Conservation (phyloP, 2,113 vertebrate genomes). For the Python bivittatus region DNA sequence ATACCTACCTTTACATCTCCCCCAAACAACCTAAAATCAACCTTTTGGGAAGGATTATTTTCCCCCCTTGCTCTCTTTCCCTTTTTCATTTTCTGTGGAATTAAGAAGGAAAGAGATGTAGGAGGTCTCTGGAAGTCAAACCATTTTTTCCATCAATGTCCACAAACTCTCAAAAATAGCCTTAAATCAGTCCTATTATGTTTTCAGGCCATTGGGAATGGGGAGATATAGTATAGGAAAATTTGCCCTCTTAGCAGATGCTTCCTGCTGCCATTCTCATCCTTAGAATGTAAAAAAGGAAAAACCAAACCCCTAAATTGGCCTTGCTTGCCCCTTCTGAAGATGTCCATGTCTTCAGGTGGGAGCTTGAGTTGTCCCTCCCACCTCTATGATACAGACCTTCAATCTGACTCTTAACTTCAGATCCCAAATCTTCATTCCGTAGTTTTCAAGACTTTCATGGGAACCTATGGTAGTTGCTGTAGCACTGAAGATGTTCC, state of each 20-base stretch:
- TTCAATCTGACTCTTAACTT: neutral
- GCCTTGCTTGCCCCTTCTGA: neutral
- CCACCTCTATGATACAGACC: neutral
- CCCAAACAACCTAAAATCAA: neutral
- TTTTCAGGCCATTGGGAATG: neutral
- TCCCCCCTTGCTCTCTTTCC: neutral
- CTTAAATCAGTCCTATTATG: neutral
- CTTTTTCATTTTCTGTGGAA: neutral
- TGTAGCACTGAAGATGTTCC: neutral
- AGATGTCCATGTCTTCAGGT: neutral
- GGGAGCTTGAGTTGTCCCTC: neutral
- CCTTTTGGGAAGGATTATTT: neutral
- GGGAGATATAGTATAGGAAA: neutral
- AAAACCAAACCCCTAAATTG: neutral
- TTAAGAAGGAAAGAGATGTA: neutral
- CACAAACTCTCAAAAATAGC: neutral
- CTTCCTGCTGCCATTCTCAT: neutral
- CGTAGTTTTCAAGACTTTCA: neutral
- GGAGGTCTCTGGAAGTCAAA: neutral
- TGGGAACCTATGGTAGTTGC: neutral
- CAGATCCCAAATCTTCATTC: neutral
- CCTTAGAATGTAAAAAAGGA: neutral
- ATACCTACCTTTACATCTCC: neutral
- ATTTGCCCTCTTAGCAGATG: neutral
- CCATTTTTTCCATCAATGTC: neutral